Evolutionary conservation across 1,140 invertebrate genomes (phyloP), one percentile per base, ranked within the genome.

Genomic region (Ceratoteleas bidentatus): DNA sequence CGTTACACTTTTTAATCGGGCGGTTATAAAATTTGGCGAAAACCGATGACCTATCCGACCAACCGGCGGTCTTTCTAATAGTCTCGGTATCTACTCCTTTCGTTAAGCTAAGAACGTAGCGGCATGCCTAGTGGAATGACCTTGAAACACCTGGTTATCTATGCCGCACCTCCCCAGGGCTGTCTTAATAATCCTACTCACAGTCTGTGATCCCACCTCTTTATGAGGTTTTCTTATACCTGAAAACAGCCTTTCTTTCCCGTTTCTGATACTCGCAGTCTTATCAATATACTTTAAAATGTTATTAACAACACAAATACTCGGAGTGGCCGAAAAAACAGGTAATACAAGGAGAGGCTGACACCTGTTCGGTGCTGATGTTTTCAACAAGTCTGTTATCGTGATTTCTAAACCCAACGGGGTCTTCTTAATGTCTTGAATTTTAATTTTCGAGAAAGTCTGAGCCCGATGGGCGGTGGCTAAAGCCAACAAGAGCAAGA

Each of bases 381-480:
- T 50, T 50, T 50, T 50, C 6, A 50, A 1, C 10, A 24, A 0
- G 6, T 50, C 49, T 9, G 49, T 16, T 50, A 50, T 50, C 9
- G 0, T 50, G 7, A 58, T 61, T 47, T 47, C 24, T 6, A 61
- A 24, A 15, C 40, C 54, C 0, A 15, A 2, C n/a, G 9, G 1
- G 11, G 54, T 36, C 13, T n/a, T n/a, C 16, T 58, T n/a, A 6
- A 60, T 43, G 40, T 66, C 64, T 3, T 15, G 24, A 13, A 66
- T 2, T 8, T 66, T 66, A 14, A 66, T 56, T 2, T 7, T 32
- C n/a, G 14, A 6, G 9, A 45, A 66, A 0, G 64, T 56, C 10
- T 66, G 64, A 11, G 64, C 64, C 45, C 50, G 54, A 15, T 66
- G 64, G 7, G 64, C 64, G 1, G 7, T 66, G 0, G 50, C 45